Evolutionary conservation across 2,797 vertebrate genomes (phyloP).

Genomic region (Sphenopsis melanotis): DNA sequence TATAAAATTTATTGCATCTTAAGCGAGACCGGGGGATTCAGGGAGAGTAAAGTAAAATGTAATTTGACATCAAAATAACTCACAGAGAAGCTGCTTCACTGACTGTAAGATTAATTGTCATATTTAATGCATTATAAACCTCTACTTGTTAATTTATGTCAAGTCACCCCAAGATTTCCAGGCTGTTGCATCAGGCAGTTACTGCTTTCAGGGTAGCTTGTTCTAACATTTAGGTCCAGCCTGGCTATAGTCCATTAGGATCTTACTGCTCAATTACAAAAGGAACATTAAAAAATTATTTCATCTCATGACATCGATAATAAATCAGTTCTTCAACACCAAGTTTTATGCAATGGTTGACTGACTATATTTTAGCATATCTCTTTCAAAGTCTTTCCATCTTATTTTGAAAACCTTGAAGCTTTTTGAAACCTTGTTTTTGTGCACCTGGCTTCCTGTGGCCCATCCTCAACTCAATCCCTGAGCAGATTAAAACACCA

Average conservation of each 20-base stretch:
- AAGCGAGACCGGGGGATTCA: neutral
- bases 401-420: neutral
- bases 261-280: slow-evolving; percentile 36
- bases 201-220: neutral
- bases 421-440: neutral
- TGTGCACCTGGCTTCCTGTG: neutral
- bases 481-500: rapidly evolving
- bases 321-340: slow-evolving; percentile 9
- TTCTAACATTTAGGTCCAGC: slow-evolving; percentile 13
- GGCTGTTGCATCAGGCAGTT: slow-evolving; percentile 14
- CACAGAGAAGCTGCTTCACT: slow-evolving; percentile 20
- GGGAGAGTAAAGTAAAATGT: slow-evolving; percentile 32
- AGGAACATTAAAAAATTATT: slow-evolving; percentile 27
- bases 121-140: slow-evolving; percentile 58
- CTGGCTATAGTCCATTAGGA: neutral
- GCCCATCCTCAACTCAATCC: neutral
- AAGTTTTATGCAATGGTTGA: neutral
- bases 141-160: slow-evolving; percentile 46
- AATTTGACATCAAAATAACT: slow-evolving; percentile 54
- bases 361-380: neutral
- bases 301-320: neutral
- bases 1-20: slow-evolving; percentile 18
- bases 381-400: neutral
- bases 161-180: slow-evolving; percentile 52
- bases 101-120: slow-evolving; percentile 50